These are phyloP conservation scores for Dicrurus megarhynchus DNA, from an alignment of 2,113 vertebrate species.

Conservation along the genomic window DNA sequence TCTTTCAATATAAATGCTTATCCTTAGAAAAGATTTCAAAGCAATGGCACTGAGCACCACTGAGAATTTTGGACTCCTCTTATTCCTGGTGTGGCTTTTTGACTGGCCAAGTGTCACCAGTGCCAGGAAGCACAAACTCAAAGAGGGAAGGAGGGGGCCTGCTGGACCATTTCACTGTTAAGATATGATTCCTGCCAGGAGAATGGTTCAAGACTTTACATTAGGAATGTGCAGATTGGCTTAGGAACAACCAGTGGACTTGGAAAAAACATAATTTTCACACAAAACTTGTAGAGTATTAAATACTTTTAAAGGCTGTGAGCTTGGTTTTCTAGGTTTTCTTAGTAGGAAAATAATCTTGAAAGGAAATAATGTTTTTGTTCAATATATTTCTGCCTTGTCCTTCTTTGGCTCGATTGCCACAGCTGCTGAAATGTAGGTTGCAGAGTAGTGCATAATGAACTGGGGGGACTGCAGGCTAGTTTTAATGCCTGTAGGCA, in stretches of 20 bases:
- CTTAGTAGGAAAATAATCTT: neutral
- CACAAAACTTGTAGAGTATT: neutral
- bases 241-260: neutral
- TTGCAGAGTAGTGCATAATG: neutral
- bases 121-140: neutral
- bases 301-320: neutral
- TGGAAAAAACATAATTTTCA: neutral
- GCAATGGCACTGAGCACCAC: neutral
- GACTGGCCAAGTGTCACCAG: neutral
- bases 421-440: neutral
- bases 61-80: neutral
- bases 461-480: neutral
- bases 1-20: neutral
- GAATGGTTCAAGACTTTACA: neutral
- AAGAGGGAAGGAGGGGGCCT: neutral
- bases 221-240: neutral
- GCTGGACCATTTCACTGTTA: neutral
- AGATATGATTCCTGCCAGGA: neutral
- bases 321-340: neutral
- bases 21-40: neutral
- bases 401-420: neutral
- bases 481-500: neutral
- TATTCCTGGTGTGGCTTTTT: neutral
- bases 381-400: neutral
- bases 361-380: neutral